Conservation (phyloP, 2,797 vertebrate genomes). For the Anguilla marmorata region DNA sequence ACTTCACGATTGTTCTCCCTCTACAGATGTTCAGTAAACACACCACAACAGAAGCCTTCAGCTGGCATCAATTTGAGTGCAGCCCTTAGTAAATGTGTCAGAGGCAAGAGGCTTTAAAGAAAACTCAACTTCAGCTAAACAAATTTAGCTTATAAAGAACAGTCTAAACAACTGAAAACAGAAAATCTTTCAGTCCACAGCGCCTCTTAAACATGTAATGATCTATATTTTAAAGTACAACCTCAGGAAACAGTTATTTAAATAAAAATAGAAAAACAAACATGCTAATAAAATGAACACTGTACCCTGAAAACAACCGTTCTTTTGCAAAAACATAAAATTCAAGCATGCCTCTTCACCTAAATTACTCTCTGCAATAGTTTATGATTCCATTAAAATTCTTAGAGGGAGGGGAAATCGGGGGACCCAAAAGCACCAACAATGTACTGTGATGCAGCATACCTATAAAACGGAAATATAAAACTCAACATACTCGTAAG, state of each 20-base stretch:
- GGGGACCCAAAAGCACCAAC: slow-evolving; percentile 41
- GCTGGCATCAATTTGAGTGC: slow-evolving; percentile 16
- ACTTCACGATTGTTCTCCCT: background rate
- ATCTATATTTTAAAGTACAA: slow-evolving; percentile 19
- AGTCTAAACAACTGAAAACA: slow-evolving; percentile 31
- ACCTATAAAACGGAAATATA: slow-evolving; percentile 63
- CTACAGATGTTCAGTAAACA: background rate
- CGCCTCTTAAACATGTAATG: slow-evolving; percentile 15
- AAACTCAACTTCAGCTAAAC: background rate
- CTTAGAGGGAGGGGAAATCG: slow-evolving; percentile 11
- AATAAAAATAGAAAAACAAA: slow-evolving; percentile 1
- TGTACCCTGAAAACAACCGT: slow-evolving; percentile 11
- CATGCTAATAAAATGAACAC: slow-evolving; percentile 4
- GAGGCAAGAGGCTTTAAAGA: slow-evolving; percentile 8
- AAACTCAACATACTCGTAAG: slow-evolving; percentile 64
- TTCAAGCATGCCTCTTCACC: slow-evolving; percentile 22
- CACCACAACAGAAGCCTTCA: background rate
- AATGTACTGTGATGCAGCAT: slow-evolving; percentile 67
- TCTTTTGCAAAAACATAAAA: slow-evolving; percentile 23
- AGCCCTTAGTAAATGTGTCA: slow-evolving; percentile 16
- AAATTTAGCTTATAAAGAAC: slow-evolving; percentile 30
- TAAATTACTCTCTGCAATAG: slow-evolving; percentile 26
- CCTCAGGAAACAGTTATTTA: background rate
- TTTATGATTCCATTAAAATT: slow-evolving; percentile 22
- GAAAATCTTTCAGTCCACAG: slow-evolving; percentile 8